These are phyloP conservation scores for Stercorarius parasiticus DNA, from an alignment of 2,113 vertebrate species.

Conservation along the genomic window DNA sequence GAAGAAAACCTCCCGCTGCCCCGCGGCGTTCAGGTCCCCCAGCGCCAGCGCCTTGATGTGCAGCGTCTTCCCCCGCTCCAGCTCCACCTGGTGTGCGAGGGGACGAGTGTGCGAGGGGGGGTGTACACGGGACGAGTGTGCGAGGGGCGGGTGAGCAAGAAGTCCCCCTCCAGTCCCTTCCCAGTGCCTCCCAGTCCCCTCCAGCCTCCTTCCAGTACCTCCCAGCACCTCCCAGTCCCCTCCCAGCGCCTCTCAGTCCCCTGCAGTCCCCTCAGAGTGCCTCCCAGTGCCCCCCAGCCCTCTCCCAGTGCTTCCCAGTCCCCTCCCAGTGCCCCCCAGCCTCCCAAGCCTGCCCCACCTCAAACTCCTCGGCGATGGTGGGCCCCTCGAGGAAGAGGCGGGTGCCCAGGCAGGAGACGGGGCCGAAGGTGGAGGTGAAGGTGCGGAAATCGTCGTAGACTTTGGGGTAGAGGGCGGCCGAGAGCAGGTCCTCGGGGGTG, in stretches of 20 bases:
- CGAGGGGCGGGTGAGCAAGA: no score
- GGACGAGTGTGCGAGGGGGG: neutral
- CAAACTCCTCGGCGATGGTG: constrained; percentile 91
- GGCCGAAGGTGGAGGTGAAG: constrained; percentile 82
- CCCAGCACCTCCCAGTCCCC: neutral
- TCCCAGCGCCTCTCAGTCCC: neutral
- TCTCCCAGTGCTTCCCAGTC: neutral
- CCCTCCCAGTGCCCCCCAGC: neutral
- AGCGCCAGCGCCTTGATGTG: constrained; percentile 92
- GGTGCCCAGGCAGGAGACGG: constrained; percentile 89
- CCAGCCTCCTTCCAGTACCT: no score
- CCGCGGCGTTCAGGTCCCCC: constrained; percentile 87
- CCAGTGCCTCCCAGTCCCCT: no score
- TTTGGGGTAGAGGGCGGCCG: constrained; percentile 91
- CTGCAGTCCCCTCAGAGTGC: neutral
- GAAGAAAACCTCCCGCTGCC: constrained; percentile 94
- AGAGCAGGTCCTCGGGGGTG: constrained; percentile 88
- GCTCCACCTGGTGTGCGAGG: constrained; percentile 82
- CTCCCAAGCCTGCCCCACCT: constrained; percentile 73
- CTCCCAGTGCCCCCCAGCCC: neutral
- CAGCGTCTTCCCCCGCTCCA: constrained; percentile 90
- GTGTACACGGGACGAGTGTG: no score
- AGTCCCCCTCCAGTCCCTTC: no score
- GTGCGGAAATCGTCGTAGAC: constrained; percentile 90
- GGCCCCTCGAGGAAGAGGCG: constrained; percentile 93